Evolutionary conservation across 2,797 vertebrate species (phyloP).

Genomic region (Enteromius mattozi): DNA sequence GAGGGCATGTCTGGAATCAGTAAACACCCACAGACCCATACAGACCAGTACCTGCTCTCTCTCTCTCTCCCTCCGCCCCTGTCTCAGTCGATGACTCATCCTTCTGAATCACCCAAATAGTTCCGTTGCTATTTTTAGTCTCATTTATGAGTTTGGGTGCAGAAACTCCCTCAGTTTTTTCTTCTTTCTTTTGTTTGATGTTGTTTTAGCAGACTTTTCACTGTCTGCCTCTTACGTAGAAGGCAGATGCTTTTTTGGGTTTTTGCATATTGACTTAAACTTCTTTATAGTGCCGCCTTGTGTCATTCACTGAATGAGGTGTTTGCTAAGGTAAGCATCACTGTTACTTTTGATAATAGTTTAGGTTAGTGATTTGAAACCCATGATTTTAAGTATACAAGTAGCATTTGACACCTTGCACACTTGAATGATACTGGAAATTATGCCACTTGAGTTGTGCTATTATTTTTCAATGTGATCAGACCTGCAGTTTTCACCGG

Average conservation of each 20-base stretch:
- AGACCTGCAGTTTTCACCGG: not conserved
- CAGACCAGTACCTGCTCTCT: constrained; percentile 36
- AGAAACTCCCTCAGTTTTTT: constrained; percentile 70
- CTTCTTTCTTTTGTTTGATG: constrained; percentile 4
- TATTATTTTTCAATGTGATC: not conserved
- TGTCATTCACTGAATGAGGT: not conserved
- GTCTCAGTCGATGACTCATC: constrained; percentile 79
- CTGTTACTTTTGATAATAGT: not conserved
- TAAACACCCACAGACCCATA: constrained; percentile 34
- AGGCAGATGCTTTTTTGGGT: not conserved
- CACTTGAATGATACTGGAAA: not conserved
- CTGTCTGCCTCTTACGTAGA: not conserved
- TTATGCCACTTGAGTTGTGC: not conserved
- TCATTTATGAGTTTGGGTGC: constrained; percentile 79
- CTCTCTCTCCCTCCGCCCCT: constrained; percentile 50
- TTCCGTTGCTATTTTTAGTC: constrained; percentile 78
- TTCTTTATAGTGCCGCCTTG: not conserved
- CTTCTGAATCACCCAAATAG: constrained; percentile 79
- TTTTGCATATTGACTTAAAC: not conserved
- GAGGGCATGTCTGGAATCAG: constrained; percentile 53
- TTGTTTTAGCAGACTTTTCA: constrained; percentile 21
- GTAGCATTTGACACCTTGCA: not conserved
- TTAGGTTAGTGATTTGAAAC: not conserved
- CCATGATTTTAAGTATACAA: not conserved
- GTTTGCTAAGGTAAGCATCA: not conserved